phyloP scores from a whole-genome alignment of 2,888 invertebrate species.

The Tryphoninae sp. region DNA sequence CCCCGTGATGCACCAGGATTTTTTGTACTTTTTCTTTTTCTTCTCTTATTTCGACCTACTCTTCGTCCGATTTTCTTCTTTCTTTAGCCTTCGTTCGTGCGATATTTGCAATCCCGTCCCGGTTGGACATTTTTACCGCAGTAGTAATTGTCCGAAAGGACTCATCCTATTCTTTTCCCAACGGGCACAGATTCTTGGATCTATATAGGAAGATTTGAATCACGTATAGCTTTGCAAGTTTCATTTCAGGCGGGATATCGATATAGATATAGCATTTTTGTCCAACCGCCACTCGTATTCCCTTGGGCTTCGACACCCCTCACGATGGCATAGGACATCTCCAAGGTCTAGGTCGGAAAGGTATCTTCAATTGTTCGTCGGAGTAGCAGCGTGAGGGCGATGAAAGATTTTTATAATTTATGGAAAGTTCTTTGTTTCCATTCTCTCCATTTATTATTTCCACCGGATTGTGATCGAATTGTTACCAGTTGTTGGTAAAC shows the following conservation, averaged over 20 bases:
- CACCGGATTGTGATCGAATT: no score
- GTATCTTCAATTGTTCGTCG: no score
- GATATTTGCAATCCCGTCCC: constrained; percentile 24
- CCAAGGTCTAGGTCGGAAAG: no score
- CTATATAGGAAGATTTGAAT: not conserved
- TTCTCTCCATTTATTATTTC: no score
- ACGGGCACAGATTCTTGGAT: not conserved
- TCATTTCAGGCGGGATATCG: not conserved
- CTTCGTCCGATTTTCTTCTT: constrained; percentile 3
- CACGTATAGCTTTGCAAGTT: not conserved
- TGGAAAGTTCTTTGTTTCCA: no score
- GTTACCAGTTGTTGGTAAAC: no score
- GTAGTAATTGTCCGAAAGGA: constrained; percentile 27
- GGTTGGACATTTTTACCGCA: constrained; percentile 3
- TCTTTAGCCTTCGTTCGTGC: constrained; percentile 18
- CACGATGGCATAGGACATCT: no score
- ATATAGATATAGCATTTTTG: no score
- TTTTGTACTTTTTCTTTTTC: constrained; percentile 33
- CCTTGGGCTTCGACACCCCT: no score
- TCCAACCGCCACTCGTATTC: no score
- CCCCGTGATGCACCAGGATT: constrained; percentile 22
- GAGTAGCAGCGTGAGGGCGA: no score
- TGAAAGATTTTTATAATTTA: no score
- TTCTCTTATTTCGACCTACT: not conserved
- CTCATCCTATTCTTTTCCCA: not conserved